Evolutionary conservation across 2,888 invertebrate genomes (phyloP).

Genomic region (Drosophila nr. perissopoda): DNA sequence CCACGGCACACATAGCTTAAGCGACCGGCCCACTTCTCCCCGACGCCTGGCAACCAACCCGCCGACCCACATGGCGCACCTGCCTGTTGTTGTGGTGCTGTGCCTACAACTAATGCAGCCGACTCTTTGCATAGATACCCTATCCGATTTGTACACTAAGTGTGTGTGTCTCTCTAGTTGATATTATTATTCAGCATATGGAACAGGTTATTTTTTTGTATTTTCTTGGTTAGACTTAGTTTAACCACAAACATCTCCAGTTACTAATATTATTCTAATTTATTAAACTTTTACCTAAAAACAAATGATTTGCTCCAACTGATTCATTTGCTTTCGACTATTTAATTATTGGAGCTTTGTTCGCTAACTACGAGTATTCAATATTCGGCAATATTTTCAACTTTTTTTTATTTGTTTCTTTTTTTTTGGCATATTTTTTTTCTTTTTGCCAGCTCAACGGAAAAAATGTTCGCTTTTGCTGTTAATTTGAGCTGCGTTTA

Average conservation of each 20-base stretch:
- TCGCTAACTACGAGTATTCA: neutral
- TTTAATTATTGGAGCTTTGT: neutral
- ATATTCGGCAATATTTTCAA: neutral
- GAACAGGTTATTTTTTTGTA: neutral
- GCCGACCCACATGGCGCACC: slow-evolving; percentile 37
- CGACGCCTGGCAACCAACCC: neutral
- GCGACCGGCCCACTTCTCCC: slow-evolving; percentile 36
- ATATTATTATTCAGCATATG: neutral
- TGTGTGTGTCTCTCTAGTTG: neutral
- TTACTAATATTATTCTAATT: neutral
- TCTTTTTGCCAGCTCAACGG: slow-evolving; percentile 40
- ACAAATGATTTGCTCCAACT: neutral
- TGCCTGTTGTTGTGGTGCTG: slow-evolving; percentile 27
- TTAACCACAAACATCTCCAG: neutral
- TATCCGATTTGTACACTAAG: neutral
- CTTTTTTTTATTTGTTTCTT: slow-evolving; percentile 8
- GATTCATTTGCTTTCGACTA: neutral
- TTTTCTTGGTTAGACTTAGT: neutral
- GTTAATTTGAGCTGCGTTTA: slow-evolving; percentile 37
- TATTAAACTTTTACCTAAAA: neutral
- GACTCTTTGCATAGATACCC: slow-evolving; percentile 31
- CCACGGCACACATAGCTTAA: slow-evolving; percentile 26
- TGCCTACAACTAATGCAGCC: slow-evolving; percentile 51
- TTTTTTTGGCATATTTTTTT: neutral
- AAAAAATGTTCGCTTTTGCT: slow-evolving; percentile 21